phyloP scores from a whole-genome alignment of 2,888 invertebrate genomes.

The Tubulanus polymorphus region DNA sequence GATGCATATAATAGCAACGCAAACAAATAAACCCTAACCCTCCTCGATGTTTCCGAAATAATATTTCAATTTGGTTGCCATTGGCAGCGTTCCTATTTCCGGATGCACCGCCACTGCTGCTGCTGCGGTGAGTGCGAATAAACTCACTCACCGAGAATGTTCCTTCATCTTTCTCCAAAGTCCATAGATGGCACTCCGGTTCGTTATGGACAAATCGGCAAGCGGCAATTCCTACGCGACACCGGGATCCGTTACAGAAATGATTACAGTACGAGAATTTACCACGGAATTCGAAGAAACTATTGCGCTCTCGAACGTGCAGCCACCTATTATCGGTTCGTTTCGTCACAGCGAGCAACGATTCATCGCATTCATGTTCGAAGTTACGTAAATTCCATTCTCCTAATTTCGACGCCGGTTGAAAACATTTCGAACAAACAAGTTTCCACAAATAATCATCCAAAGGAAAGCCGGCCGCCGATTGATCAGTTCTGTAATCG shows the following conservation, averaged over 20 bases:
- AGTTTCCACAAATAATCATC: not conserved
- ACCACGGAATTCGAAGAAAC: not conserved
- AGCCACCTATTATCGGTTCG: not conserved
- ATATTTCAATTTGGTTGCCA: too few species aligned
- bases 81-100: too few species aligned
- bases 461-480: too few species aligned
- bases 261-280: not conserved
- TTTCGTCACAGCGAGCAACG: not conserved
- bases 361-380: not conserved
- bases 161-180: constrained; percentile 35
- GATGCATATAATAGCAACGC: constrained; percentile 33
- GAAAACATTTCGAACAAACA: not conserved
- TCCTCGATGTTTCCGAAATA: constrained; percentile 35
- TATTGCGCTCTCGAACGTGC: not conserved
- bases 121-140: constrained; percentile 30
- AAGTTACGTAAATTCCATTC: not conserved
- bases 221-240: constrained; percentile 29
- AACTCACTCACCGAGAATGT: constrained; percentile 40
- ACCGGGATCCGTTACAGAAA: constrained; percentile 11
- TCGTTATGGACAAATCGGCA: constrained; percentile 43
- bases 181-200: constrained; percentile 40
- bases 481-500: too few species aligned
- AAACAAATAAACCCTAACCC: constrained; percentile 39
- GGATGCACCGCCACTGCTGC: too few species aligned
- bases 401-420: not conserved